Evolutionary conservation across 2,888 invertebrate species (phyloP), one percentile per base, ranked within the genome.

Genomic region (Rotaria sp.): DNA sequence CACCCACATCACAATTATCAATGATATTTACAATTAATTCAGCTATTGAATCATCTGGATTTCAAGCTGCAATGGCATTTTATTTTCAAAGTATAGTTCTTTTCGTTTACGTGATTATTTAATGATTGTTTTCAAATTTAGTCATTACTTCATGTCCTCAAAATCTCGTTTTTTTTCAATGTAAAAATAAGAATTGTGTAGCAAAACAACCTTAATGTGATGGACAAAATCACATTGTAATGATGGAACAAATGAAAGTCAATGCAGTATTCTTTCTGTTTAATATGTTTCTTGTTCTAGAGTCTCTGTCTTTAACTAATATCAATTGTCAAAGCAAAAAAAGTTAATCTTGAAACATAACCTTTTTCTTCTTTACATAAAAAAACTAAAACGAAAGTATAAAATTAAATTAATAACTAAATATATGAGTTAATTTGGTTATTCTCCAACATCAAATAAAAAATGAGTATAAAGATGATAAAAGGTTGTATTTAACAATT

Each of bases 391-490:
- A n/a, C n/a, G n/a, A n/a, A n/a, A n/a, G n/a, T n/a, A n/a, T n/a
- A n/a, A n/a, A n/a, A n/a, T n/a, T n/a, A n/a, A n/a, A n/a, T n/a
- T n/a, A n/a, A n/a, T n/a, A n/a, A n/a, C n/a, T n/a, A n/a, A n/a
- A n/a, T n/a, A n/a, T n/a, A n/a, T n/a, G n/a, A n/a, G n/a, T 30
- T 55, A 85, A 13, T 26, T 41, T 59, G 75, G 74, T 80, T 85
- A 85, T 26, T 55, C 35, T 26, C 86, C 86, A 45, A 87, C 87
- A 84, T 87, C 87, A 21, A 87, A 85, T 45, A 85, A 85, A 30
- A 87, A 84, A 84, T 85, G 87, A 15, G 87, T 87, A 57, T 85
- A 87, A 35, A 87, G 84, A 75, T 85, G 57, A 38, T 57, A 45
- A 15, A 80, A 21, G 30, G 59, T 87, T 38, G 55, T 80, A 67